Base-by-base conservation (phyloP, 2,113 vertebrate species). In the Megaceryle torquata region DNA sequence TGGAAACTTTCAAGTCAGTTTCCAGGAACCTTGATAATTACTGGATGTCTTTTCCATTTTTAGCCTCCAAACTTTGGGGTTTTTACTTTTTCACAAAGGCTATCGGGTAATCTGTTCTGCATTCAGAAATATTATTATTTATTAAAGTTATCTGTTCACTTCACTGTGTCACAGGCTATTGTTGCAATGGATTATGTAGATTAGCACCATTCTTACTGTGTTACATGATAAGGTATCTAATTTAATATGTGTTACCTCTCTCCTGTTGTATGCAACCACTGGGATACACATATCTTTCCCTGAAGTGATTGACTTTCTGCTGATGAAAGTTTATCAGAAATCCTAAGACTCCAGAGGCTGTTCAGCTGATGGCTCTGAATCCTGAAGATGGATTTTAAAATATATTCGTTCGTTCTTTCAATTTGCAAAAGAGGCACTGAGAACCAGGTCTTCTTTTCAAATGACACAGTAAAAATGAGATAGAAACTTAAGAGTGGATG, bases 241-340 rank as follows among this genome's bases (percentile, higher is more conserved):
- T 87, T 96, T 70, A 96, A 57, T 61, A 59, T 1, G 5, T 67
- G 17, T 57, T 94, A 57, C 43, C 39, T 92, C 61, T 93, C 82
- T 54, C 85, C 83, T 81, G 37, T 86, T 57, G 76, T 48, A 87
- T 50, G 69, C 41, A 93, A 33, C 67, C 64, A 51, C 37, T 91
- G 92, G 82, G 92, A 80, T 85, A 61, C 61, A 91, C 64, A 71
- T 54, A 70, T 57, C 63, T 95, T 91, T 85, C 80, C 85, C 72
- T 86, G 74, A 95, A 89, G 69, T 83, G 72, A 96, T 79, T 93
- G 95, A 94, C 94, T 95, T 95, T 94, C 74, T 92, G 75, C 88
- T 95, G 68, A 79, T 92, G 75, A 82, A 93, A 91, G 71, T 93
- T 96, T 95, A 96, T 96, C 94, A 79, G 81, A 95, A 96, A 91